Evolutionary conservation across 92 coral and sea anemone genomes (phyloP), one percentile per base, ranked within the genome.

Genomic region (Palythoa grandis): DNA sequence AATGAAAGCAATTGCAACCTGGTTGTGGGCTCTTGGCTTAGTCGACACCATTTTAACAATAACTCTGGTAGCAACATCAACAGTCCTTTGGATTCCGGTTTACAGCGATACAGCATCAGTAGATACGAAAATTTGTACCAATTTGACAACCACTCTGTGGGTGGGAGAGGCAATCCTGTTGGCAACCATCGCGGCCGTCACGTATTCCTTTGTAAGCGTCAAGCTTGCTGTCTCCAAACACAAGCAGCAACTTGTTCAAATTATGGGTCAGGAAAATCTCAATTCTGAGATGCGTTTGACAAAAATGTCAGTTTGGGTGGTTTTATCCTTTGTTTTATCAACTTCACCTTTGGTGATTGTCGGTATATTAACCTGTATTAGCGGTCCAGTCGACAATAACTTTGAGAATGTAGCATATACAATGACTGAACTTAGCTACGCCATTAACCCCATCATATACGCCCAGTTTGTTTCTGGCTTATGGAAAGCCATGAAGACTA

Each of bases 51-150:
- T 76, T 24, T 25, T 76, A 13, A 52, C 66, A 6, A 76, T 76
- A 6, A 76, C 58, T 52, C 80, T 76, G 20, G 80, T 76, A 16
- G 56, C 80, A 52, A 76, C 80, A 76, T 76, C 80, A 23, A 76
- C 80, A 13, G 65, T 76, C 6, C 48, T 76, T 15, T 76, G 80
- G 80, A 25, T 76, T 11, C 80, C 80, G n/a, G 65, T 35, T 4
- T 17, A 12, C 65, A 13, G 19, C 8, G 40, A 29, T 29, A 29
- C 35, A 29, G 1, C 35, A 29, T 1, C 47, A 12, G 40, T 23
- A 19, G 19, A 76, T 35, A 11, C 63, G 0, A 76, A 25, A 3
- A 17, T 52, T 52, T 76, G 40, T 47, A 53, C 80, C 2, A 76
- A 52, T n/a, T 65, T 76, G 5, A 76, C 38, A 2, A 76, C 39